These are phyloP conservation scores for Sebastes dallii DNA, from an alignment of 2,797 vertebrate species.

Conservation along the genomic window DNA sequence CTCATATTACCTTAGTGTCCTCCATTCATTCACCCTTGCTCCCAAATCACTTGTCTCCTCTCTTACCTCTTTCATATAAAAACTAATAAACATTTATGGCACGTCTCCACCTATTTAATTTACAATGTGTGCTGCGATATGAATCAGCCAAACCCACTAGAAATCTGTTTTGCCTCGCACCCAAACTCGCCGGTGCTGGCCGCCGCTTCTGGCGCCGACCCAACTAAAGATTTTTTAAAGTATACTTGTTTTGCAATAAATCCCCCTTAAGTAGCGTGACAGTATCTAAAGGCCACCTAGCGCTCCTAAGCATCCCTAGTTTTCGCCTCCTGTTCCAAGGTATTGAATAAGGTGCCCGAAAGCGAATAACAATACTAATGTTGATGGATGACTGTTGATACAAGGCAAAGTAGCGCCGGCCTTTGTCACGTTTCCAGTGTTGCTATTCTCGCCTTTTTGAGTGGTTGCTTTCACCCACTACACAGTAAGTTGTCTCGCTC, in stretches of 20 bases:
- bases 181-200: conserved; percentile 24
- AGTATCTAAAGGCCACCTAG: conserved; percentile 74
- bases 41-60: conserved; percentile 19
- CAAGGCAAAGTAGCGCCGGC: conserved; percentile 44
- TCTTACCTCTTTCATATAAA: background rate
- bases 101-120: conserved; percentile 49
- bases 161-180: background rate
- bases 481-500: background rate
- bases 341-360: conserved; percentile 70
- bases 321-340: conserved; percentile 42
- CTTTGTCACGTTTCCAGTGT: conserved; percentile 57
- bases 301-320: conserved; percentile 50
- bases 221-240: conserved; percentile 76
- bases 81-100: conserved; percentile 51
- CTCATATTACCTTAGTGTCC: conserved; percentile 15
- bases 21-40: conserved; percentile 16
- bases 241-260: conserved; percentile 75
- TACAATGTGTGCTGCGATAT: conserved; percentile 25
- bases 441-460: conserved; percentile 35
- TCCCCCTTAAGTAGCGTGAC: conserved; percentile 73
- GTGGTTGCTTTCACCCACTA: background rate
- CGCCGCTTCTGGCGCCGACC: conserved; percentile 56
- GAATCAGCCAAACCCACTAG: conserved; percentile 15
- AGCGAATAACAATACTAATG: conserved; percentile 72
- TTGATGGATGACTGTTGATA: conserved; percentile 72